phyloP scores from a whole-genome alignment of 2,888 invertebrate genomes.

The Pantelozetes paolii region DNA sequence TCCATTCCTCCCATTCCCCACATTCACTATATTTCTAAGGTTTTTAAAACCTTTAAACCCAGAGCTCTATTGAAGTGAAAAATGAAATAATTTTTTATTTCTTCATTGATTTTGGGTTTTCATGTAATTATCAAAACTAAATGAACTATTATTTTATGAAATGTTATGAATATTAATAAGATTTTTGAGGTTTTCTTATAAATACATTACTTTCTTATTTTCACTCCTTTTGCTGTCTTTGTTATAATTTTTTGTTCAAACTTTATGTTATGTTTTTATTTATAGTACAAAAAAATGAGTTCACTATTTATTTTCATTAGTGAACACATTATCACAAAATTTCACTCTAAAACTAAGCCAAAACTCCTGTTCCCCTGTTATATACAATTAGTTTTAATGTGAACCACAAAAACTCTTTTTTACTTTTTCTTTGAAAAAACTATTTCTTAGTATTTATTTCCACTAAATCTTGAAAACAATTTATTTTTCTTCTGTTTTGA shows the following conservation, averaged over 20 bases:
- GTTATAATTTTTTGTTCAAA: background rate
- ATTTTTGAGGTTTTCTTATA: background rate
- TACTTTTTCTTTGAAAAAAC: background rate
- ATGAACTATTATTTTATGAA: too few relatives aligned
- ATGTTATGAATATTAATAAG: background rate
- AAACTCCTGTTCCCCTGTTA: background rate
- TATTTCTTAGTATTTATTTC: background rate
- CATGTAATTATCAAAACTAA: too few relatives aligned
- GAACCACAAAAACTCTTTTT: background rate
- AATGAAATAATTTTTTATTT: too few relatives aligned
- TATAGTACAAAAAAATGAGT: conserved; percentile 7
- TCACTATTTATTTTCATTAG: conserved; percentile 23
- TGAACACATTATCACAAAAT: conserved; percentile 15
- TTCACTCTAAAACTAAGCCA: background rate
- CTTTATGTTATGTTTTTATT: conserved; percentile 1
- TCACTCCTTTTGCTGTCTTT: background rate
- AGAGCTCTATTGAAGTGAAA: background rate
- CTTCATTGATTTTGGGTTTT: too few relatives aligned
- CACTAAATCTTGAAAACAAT: background rate
- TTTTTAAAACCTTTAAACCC: background rate
- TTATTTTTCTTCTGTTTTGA: background rate
- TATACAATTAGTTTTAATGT: background rate
- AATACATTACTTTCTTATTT: background rate
- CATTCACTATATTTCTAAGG: background rate
- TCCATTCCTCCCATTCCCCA: background rate